These are phyloP conservation scores for Valencia hispanica DNA, from an alignment of 2,797 vertebrate genomes.

Conservation along the genomic window DNA sequence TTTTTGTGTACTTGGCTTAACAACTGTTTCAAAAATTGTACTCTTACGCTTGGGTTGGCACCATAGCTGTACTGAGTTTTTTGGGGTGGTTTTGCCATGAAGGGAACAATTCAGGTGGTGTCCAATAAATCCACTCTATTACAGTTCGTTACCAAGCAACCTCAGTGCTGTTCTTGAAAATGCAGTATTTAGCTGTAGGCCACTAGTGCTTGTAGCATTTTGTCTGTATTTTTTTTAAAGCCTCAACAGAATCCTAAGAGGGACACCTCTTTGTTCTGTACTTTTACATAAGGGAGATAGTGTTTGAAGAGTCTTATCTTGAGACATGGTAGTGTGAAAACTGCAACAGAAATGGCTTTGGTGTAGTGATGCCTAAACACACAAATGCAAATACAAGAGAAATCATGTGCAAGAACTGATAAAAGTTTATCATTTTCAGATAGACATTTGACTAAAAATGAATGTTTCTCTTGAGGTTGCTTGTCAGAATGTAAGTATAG, in stretches of 20 bases:
- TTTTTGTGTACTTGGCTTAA: neutral
- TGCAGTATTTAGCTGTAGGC: constrained; percentile 44
- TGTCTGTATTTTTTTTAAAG: constrained; percentile 22
- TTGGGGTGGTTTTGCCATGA: neutral
- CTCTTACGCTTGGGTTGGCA: constrained; percentile 18
- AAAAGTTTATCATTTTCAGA: constrained; percentile 5
- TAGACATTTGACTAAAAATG: neutral
- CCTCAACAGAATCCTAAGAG: constrained; percentile 34
- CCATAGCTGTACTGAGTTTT: constrained; percentile 29
- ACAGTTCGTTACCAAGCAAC: constrained; percentile 12
- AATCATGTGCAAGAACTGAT: constrained; percentile 8
- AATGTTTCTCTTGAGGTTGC: neutral
- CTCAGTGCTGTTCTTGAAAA: constrained; percentile 24
- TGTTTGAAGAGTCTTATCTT: constrained; percentile 32
- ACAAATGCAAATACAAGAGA: constrained; percentile 3
- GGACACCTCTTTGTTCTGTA: constrained; percentile 12
- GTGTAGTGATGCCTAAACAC: constrained; percentile 9
- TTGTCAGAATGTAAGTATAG: neutral
- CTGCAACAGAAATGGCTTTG: constrained; percentile 5
- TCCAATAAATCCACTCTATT: constrained; percentile 37
- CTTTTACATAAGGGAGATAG: constrained; percentile 22
- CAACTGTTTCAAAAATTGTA: constrained; percentile 11
- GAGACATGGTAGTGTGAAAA: constrained; percentile 18
- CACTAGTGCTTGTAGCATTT: constrained; percentile 16
- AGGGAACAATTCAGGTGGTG: constrained; percentile 31